Conservation (phyloP, 2,888 invertebrate species). For the Pteria penguin region DNA sequence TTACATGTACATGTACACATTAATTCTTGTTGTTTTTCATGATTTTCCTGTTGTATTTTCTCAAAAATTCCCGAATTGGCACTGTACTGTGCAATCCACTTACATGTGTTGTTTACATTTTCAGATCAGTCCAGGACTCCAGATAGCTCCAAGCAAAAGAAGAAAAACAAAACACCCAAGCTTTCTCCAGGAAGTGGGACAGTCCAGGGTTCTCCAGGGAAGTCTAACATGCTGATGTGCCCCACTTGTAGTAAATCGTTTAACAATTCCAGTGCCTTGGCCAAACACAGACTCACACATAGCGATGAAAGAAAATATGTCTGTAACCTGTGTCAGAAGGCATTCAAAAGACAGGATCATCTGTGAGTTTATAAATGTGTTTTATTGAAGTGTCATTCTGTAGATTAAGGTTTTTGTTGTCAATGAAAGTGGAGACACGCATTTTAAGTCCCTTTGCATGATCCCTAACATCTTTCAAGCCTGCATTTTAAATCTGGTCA, state of each 20-base stretch:
- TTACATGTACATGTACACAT: too few relatives aligned
- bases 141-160: conserved; percentile 50
- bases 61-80: too few relatives aligned
- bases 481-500: too few relatives aligned
- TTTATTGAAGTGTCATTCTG: too few relatives aligned
- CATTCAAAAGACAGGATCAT: conserved; percentile 99
- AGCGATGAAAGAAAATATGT: conserved; percentile 98
- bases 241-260: conserved; percentile 98
- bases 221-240: conserved; percentile 67
- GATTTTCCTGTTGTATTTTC: too few relatives aligned
- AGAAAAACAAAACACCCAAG: conserved; percentile 84
- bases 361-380: conserved; percentile 93
- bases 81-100: too few relatives aligned
- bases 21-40: too few relatives aligned
- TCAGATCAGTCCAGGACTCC: conserved; percentile 31
- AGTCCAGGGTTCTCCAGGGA: conserved; percentile 55
- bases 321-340: conserved; percentile 96
- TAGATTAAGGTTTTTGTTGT: too few relatives aligned
- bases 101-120: conserved; percentile 19
- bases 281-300: conserved; percentile 92
- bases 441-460: too few relatives aligned
- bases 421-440: too few relatives aligned
- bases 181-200: conserved; percentile 29
- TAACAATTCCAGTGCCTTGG: conserved; percentile 97
- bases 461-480: too few relatives aligned